phyloP scores from a whole-genome alignment of 23 tunicate genomes.

The Halocynthia roretzi region DNA sequence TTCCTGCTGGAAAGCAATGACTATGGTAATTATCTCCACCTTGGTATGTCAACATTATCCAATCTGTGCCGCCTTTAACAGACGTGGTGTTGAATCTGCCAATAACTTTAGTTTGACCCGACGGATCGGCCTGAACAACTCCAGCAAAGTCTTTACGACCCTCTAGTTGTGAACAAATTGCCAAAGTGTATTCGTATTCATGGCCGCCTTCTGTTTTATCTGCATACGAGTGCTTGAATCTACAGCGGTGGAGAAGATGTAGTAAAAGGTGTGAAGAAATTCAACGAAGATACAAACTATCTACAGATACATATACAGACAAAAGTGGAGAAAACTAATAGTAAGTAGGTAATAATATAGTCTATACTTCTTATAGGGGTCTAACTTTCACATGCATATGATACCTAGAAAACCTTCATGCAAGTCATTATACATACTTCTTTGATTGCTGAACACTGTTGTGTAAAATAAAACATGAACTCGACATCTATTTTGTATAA shows the following conservation, averaged over 20 bases:
- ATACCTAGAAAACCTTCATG: too few species aligned
- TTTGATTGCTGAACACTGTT: too few species aligned
- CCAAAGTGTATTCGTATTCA: constrained; percentile 20
- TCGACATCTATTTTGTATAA: too few species aligned
- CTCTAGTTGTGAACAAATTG: constrained; percentile 19
- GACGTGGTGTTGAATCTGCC: constrained; percentile 46
- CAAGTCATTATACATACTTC: too few species aligned
- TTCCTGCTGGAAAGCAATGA: constrained; percentile 27
- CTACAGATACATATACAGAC: too few species aligned
- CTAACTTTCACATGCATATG: too few species aligned
- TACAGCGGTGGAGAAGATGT: neutral
- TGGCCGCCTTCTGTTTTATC: constrained; percentile 11
- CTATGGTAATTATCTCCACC: constrained; percentile 39
- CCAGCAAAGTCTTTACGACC: constrained; percentile 21
- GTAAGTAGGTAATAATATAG: too few species aligned
- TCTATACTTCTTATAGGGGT: too few species aligned
- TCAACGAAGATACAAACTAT: too few species aligned
- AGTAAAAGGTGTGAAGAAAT: too few species aligned
- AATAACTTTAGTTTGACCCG: neutral
- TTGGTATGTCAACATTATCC: constrained; percentile 80
- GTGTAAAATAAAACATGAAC: too few species aligned
- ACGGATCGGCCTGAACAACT: constrained; percentile 30
- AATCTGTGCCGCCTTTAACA: constrained; percentile 60
- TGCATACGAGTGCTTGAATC: constrained; percentile 13
- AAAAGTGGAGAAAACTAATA: too few species aligned